Evolutionary conservation across 2,113 vertebrate genomes (phyloP), one percentile per base, ranked within the genome.

Genomic region (Hippocampus guttulatus): DNA sequence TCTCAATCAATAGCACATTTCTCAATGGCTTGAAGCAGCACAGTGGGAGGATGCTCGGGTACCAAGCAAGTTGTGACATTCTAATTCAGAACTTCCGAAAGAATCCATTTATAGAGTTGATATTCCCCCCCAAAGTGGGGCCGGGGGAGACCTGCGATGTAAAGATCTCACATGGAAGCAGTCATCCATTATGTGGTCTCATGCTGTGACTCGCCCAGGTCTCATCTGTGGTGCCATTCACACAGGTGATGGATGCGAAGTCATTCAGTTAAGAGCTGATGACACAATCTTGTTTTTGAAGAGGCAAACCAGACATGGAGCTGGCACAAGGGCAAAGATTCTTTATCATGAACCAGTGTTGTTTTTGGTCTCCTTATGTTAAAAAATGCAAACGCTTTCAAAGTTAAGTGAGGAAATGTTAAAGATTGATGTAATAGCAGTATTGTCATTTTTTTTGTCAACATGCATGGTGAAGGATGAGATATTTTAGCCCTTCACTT

Each of bases 1-100:
- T 82, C 72, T 77, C 68, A 83, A 82, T 89, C 83, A 85, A 83
- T 85, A 84, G 52, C 33, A n/a, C 71, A 82, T 67, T 58, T 23
- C 51, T 64, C 74, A 57, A 54, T 38, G 45, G 23, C 55, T 60
- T 40, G 33, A 2, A 51, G 9, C 11, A 33, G 52, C 52, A 30
- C 8, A 33, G 8, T 33, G 58, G 58, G 14, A 23, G 5, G 40
- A 64, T 41, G 38, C 38, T 14, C 20, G 20, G 21, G 38, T 58
- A 61, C 11, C 33, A 41, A 10, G 10, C 21, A 23, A 23, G 21
- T 33, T 8, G 41, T 23, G 63, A 45, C 63, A 43, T 8, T 45
- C 5, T 21, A 43, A 43, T 25, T 64, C 38, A 25, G 40, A 64
- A 64, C 25, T 64, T 25, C 5, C 2, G 15, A 60, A 60, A 30